phyloP scores from a whole-genome alignment of 2,113 vertebrate genomes.

The Haemorhous mexicanus region DNA sequence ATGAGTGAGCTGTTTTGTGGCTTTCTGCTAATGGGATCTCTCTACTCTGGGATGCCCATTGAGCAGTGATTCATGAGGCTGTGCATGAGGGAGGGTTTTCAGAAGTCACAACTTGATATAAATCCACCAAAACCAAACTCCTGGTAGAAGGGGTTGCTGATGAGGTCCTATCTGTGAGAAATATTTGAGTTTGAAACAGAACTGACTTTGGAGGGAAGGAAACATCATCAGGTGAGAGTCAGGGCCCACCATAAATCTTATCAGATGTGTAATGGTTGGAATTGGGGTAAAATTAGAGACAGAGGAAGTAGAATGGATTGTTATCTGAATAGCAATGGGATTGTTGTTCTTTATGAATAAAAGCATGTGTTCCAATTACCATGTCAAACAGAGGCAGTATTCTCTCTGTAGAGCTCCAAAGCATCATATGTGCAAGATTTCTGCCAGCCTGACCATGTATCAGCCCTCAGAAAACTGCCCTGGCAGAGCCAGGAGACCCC shows the following conservation, averaged over 20 bases:
- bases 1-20: neutral
- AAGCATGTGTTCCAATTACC: neutral
- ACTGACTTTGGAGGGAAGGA: neutral
- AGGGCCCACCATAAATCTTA: neutral
- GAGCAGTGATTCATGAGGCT: neutral
- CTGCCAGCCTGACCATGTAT: neutral
- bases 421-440: fast-evolving
- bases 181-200: neutral
- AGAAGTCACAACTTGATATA: neutral
- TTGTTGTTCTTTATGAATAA: neutral
- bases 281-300: neutral
- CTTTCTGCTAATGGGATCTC: neutral
- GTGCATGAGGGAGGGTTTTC: neutral
- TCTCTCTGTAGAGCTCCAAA: neutral
- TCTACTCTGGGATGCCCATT: neutral
- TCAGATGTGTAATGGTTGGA: neutral
- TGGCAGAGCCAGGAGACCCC: neutral
- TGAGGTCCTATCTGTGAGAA: neutral
- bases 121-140: neutral
- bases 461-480: neutral
- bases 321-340: neutral
- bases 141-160: neutral
- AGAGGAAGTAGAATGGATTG: neutral
- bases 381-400: neutral
- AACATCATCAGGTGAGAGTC: fast-evolving